Base-by-base conservation (phyloP, 1,140 invertebrate species). In the Chironomus tepperi region DNA sequence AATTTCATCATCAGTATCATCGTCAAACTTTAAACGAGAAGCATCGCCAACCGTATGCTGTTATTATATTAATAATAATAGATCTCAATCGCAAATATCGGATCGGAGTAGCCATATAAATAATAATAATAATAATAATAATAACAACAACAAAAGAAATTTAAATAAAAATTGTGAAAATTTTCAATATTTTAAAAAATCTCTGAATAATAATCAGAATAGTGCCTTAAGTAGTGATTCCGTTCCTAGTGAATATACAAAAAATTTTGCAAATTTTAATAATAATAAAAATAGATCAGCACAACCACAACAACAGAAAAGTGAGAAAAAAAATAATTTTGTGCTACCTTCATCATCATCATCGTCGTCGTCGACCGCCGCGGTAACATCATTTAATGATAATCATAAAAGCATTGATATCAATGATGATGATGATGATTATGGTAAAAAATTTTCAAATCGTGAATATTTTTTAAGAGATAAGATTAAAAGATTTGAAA, bases 11-110 rank as follows among this genome's bases (percentile, higher is more conserved):
- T 34, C 19, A 73, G 42, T 42, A 65, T 43, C 21, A 43, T 24
- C 65, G 65, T 70, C 65, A 70, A 70, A 70, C 65, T 21, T 70
- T 70, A 70, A 70, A 18, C 65, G 65, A 70, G 65, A 70, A 70
- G 19, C 65, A 70, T 70, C 65, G 16, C 65, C 65, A 70, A 70
- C 65, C 18, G 65, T 70, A 19, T 70, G 65, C 65, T 70, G 65
- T 18, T 70, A 70, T 70, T 70, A 70, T 70, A 70, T 70, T 70
- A n/a, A 70, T 18, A 34, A 34, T 34, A 70, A 70, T 70, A n/a
- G 65, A 70, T 70, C 65, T 70, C 65, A 19, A 7, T 70, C 65
- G 65, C 18, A 34, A 34, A 34, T 34, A 34, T 34, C 24, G 24
- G 24, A 34, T 34, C 24, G 24, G 24, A 34, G 24, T 34, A 34